Evolutionary conservation across 2,888 invertebrate genomes (phyloP).

Genomic region (Nasonia oneida): DNA sequence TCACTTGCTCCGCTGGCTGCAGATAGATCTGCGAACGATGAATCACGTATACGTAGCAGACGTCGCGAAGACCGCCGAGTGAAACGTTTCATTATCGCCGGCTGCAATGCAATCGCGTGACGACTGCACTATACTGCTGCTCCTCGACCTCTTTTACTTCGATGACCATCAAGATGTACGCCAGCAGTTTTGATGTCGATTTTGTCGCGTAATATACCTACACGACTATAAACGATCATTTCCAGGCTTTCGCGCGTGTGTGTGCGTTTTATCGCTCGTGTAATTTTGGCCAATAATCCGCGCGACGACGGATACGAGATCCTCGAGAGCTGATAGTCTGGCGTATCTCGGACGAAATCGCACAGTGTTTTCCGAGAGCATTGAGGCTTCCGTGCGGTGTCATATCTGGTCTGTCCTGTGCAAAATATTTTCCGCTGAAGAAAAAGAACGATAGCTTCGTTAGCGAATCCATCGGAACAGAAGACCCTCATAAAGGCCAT

Average conservation of each 20-base stretch:
- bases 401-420: neutral
- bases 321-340: too few relatives aligned
- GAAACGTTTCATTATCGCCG: constrained; percentile 52
- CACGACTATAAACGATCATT: constrained; percentile 18
- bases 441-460: neutral
- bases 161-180: constrained; percentile 5
- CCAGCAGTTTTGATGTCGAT: neutral
- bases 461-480: constrained; percentile 15
- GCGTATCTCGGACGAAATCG: too few relatives aligned
- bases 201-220: neutral
- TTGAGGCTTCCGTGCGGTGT: too few relatives aligned
- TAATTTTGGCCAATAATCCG: neutral
- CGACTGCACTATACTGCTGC: constrained; percentile 3
- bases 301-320: too few relatives aligned
- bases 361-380: too few relatives aligned
- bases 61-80: neutral
- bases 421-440: neutral
- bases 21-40: constrained; percentile 51
- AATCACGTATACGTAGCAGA: constrained; percentile 33
- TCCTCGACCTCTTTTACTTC: constrained; percentile 57
- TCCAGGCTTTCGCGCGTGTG: neutral
- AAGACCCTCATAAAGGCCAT: constrained; percentile 45
- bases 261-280: neutral
- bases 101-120: constrained; percentile 61
- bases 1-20: neutral